Evolutionary conservation across 2,113 vertebrate genomes (phyloP).

Genomic region (Gallinago paraguaiae): DNA sequence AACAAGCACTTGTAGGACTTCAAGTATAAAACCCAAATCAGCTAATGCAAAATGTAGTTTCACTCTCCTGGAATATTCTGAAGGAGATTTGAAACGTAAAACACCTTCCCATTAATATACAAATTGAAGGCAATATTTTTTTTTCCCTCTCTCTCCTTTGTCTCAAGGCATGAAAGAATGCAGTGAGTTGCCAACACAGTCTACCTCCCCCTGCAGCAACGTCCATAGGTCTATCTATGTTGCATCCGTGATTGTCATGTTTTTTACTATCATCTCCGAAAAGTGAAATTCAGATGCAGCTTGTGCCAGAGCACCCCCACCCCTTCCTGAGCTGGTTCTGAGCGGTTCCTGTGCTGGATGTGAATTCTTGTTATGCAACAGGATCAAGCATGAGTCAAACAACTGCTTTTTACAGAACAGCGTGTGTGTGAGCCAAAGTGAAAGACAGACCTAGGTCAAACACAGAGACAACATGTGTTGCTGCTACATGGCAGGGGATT

Average conservation of each 20-base stretch:
- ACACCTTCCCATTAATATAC: background rate
- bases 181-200: background rate
- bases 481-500: background rate
- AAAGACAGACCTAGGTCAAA: background rate
- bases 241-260: background rate
- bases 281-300: background rate
- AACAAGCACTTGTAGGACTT: background rate
- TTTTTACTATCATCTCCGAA: background rate
- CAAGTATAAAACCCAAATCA: background rate
- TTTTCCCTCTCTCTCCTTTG: background rate
- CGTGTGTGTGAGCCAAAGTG: background rate
- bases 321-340: background rate
- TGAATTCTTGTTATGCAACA: background rate
- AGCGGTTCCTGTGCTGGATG: background rate
- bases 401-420: background rate
- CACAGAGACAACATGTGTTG: rapidly evolving
- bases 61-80: background rate
- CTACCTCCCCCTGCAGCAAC: background rate
- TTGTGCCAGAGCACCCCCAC: background rate
- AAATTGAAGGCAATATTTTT: background rate
- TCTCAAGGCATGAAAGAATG: background rate
- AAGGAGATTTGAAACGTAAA: background rate
- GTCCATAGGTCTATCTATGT: background rate
- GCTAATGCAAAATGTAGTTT: background rate
- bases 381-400: background rate